Conservation (phyloP, 30 jellyfish, hydroid and myxozoan species). For the Aurelia coerulea region DNA sequence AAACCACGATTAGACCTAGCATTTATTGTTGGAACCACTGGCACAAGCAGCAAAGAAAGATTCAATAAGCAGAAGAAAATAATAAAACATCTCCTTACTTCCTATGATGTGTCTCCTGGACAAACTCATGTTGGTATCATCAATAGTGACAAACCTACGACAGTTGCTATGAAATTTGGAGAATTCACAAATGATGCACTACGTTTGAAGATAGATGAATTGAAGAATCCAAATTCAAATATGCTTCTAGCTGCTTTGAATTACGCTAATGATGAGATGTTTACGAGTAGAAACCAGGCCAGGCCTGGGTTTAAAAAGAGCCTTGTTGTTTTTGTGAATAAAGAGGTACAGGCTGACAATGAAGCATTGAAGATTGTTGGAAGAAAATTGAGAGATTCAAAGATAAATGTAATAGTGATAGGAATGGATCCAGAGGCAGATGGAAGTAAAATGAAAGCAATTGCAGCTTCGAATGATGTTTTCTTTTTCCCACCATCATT, state of each 20-base stretch:
- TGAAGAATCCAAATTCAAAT: not conserved
- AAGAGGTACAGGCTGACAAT: conserved; percentile 32
- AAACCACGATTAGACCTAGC: conserved; percentile 70
- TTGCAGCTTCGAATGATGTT: conserved; percentile 59
- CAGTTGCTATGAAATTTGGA: conserved; percentile 67
- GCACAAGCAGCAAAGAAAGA: conserved; percentile 24
- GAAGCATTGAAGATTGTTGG: conserved; percentile 41
- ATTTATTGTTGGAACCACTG: conserved; percentile 74
- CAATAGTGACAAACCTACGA: conserved; percentile 43
- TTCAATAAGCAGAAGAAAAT: conserved; percentile 59
- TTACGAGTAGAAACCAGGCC: conserved; percentile 73
- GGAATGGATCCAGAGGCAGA: conserved; percentile 55
- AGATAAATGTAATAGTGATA: conserved; percentile 67
- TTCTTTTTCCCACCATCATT: conserved; percentile 85
- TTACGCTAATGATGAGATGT: conserved; percentile 52
- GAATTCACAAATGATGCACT: conserved; percentile 25
- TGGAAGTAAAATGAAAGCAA: conserved; percentile 2
- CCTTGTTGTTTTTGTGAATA: conserved; percentile 82
- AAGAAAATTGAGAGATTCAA: conserved; percentile 39
- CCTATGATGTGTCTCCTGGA: conserved; percentile 68
- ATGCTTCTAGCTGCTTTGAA: conserved; percentile 28
- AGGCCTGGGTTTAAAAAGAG: conserved; percentile 78
- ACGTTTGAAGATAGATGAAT: not conserved
- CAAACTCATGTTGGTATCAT: conserved; percentile 79
- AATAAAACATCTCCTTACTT: conserved; percentile 56